Base-by-base conservation (phyloP, 2,797 vertebrate genomes). In the Petrocephalus schoutedeni region DNA sequence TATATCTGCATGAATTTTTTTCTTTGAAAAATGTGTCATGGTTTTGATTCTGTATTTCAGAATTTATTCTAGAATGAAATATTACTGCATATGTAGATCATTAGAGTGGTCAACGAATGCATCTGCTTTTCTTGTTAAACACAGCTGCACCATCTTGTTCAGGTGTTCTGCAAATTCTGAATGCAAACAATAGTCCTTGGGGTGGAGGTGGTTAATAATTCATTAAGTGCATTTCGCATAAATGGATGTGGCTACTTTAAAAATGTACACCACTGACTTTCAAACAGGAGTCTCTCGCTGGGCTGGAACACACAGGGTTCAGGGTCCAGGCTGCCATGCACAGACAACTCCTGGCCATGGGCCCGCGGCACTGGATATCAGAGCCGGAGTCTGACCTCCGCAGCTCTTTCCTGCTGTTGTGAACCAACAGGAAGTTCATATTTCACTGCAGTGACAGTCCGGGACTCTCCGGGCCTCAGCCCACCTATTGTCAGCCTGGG, bases 401-500 rank as follows among this genome's bases (percentile, higher is more conserved):
- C 85, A 88, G 88, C 88, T 89, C 90, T 89, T 93, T 93, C 93
- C 93, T 93, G 90, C 89, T 92, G 91, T 91, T 92, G 91, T 92
- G 90, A 92, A 87, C 89, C 84, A 91, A 92, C 93, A 93, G 93
- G 93, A 93, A 93, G 92, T 91, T 90, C 21, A 93, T 93, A 93
- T 91, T 91, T 93, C 92, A 93, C 86, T 67, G 45, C 87, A 61
- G 87, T 93, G 93, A 93, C 92, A 92, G 89, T 89, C 86, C 87
- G 90, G 89, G 91, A 91, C 89, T 89, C 91, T 89, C 91, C 89
- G 36, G 41, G 3, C 41, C 87, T 82, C 49, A 32, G 82, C 54
- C 87, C 74, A 85, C 59, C 87, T 85, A 93, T 92, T 92, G 92
- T 93, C 91, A 92, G 90, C 49, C 45, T 89, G 87, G 84, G 88